Evolutionary conservation across 2,797 vertebrate genomes (phyloP).

Genomic region (Chelmon rostratus): DNA sequence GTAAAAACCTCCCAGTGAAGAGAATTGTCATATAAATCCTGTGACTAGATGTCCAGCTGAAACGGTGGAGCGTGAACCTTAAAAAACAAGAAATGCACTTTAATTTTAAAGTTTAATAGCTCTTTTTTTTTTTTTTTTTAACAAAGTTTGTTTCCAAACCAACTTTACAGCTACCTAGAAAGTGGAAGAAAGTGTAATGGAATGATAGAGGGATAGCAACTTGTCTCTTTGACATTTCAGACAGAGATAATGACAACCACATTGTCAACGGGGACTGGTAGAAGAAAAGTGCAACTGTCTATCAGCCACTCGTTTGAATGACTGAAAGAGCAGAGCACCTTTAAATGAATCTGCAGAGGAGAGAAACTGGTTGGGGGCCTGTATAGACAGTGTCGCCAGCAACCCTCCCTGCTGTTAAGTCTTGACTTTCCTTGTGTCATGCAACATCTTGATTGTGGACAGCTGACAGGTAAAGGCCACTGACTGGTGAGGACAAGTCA

Average conservation of each 20-base stretch:
- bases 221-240: conserved; percentile 38
- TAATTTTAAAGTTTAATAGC: neutral
- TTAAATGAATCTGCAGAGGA: conserved; percentile 13
- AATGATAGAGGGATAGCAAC: neutral
- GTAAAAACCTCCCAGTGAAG: neutral
- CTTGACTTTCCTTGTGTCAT: conserved; percentile 9
- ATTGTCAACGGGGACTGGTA: conserved; percentile 7
- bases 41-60: neutral
- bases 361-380: neutral
- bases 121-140: neutral
- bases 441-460: conserved; percentile 20
- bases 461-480: conserved; percentile 19
- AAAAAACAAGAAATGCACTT: neutral
- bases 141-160: neutral
- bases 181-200: neutral
- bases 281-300: conserved; percentile 26
- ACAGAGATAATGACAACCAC: conserved; percentile 1
- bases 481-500: conserved; percentile 39
- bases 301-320: conserved; percentile 6
- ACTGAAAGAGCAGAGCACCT: conserved; percentile 20
- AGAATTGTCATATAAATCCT: neutral
- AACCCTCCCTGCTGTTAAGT: conserved; percentile 20
- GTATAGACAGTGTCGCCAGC: conserved; percentile 2
- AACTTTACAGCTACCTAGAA: neutral
- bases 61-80: neutral